Evolutionary conservation across 2,113 vertebrate genomes (phyloP).

Genomic region (Albula goreensis): DNA sequence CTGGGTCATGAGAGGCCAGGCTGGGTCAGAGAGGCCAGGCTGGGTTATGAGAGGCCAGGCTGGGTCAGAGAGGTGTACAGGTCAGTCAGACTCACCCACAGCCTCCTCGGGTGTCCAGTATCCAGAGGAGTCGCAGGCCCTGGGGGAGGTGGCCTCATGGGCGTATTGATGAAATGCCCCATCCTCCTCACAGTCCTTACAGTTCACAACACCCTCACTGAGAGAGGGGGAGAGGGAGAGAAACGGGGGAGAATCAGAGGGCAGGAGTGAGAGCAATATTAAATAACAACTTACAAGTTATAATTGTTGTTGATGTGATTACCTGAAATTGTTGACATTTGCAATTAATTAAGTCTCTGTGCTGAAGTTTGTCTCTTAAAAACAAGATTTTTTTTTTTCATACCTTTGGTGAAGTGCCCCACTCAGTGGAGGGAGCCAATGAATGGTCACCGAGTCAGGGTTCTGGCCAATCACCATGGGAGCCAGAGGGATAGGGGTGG

Average conservation of each 20-base stretch:
- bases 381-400: background rate
- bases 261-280: background rate
- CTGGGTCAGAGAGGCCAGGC: too few species aligned
- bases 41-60: too few species aligned
- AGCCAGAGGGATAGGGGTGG: conserved; percentile 79
- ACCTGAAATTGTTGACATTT: background rate
- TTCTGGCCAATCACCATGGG: conserved; percentile 80
- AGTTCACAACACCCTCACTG: conserved; percentile 68
- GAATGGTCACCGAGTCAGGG: conserved; percentile 78
- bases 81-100: conserved; percentile 73
- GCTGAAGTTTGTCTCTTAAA: background rate
- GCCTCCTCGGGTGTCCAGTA: conserved; percentile 98
- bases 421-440: conserved; percentile 86
- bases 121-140: conserved; percentile 87
- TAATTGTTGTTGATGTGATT: too few species aligned
- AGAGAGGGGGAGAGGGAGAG: conserved; percentile 2
- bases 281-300: too few species aligned
- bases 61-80: too few species aligned
- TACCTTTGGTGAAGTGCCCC: conserved; percentile 87
- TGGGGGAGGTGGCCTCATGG: conserved; percentile 80
- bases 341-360: background rate
- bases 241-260: background rate
- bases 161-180: conserved; percentile 85
- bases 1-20: too few species aligned
- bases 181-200: conserved; percentile 80